phyloP scores from a whole-genome alignment of 1,140 invertebrate species.

The Arion vulgaris region DNA sequence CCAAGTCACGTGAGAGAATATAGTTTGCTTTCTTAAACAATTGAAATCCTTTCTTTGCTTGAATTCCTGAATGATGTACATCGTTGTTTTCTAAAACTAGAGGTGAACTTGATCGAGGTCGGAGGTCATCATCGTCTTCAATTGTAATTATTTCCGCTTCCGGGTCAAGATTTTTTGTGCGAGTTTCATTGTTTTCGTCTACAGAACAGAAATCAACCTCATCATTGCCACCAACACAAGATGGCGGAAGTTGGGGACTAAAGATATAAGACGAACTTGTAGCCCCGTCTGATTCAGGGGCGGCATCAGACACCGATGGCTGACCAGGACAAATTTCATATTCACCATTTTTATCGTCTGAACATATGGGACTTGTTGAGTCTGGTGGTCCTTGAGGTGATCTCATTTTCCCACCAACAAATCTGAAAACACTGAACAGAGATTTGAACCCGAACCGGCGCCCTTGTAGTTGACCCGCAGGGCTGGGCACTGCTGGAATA shows the following conservation, averaged over 20 bases:
- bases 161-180: neutral
- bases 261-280: slow-evolving; percentile 10
- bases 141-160: neutral
- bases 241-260: neutral
- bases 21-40: neutral
- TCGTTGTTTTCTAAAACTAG: neutral
- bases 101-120: neutral
- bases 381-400: slow-evolving; percentile 10
- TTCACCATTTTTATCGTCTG: neutral
- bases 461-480: neutral
- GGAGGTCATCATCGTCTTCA: neutral
- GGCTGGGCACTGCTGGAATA: neutral
- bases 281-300: neutral
- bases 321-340: neutral
- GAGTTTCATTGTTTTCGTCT: neutral
- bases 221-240: neutral
- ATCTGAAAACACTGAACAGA: slow-evolving; percentile 38
- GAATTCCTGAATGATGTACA: no score
- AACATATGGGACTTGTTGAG: neutral
- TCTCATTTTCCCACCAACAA: slow-evolving; percentile 44
- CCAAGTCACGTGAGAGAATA: neutral
- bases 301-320: neutral
- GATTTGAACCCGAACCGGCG: slow-evolving; percentile 32
- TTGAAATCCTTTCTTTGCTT: neutral
- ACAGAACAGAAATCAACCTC: neutral